These are phyloP conservation scores for Pagetopsis macropterus DNA, from an alignment of 2,797 vertebrate genomes.

Conservation along the genomic window DNA sequence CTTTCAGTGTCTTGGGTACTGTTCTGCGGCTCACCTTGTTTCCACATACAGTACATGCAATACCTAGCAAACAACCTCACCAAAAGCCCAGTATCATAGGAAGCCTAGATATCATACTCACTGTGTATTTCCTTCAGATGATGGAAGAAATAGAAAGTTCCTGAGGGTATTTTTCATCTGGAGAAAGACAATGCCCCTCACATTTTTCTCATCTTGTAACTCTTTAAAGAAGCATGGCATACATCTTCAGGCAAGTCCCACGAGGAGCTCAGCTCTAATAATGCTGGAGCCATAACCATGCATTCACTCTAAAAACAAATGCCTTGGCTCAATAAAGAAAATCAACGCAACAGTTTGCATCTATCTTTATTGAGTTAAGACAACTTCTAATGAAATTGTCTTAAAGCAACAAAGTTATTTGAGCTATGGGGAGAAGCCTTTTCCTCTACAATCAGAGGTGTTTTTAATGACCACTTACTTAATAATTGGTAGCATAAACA, in stretches of 20 bases:
- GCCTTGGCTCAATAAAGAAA: too few relatives aligned
- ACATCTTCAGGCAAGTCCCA: conserved; percentile 47
- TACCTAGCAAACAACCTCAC: conserved; percentile 20
- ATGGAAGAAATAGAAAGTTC: conserved; percentile 42
- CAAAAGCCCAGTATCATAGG: conserved; percentile 21
- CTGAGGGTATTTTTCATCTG: conserved; percentile 49
- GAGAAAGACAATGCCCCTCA: conserved; percentile 51
- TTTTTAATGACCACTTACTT: too few relatives aligned
- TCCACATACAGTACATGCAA: background rate
- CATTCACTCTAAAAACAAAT: conserved; percentile 4
- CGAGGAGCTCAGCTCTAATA: conserved; percentile 41
- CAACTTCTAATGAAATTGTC: too few relatives aligned
- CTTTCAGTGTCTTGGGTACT: background rate
- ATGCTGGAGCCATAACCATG: conserved; percentile 57
- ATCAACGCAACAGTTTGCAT: too few relatives aligned
- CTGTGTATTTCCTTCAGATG: conserved; percentile 42
- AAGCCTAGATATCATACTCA: conserved; percentile 18
- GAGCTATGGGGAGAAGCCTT: too few relatives aligned
- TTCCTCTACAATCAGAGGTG: too few relatives aligned
- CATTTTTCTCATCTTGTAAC: conserved; percentile 61
- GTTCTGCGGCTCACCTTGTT: background rate
- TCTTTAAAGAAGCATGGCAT: conserved; percentile 60
- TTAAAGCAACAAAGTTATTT: too few relatives aligned
- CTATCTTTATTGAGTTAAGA: too few relatives aligned
- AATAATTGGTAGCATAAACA: too few relatives aligned